phyloP scores from a whole-genome alignment of 1,140 invertebrate genomes.

The Diorhabda elongata region DNA sequence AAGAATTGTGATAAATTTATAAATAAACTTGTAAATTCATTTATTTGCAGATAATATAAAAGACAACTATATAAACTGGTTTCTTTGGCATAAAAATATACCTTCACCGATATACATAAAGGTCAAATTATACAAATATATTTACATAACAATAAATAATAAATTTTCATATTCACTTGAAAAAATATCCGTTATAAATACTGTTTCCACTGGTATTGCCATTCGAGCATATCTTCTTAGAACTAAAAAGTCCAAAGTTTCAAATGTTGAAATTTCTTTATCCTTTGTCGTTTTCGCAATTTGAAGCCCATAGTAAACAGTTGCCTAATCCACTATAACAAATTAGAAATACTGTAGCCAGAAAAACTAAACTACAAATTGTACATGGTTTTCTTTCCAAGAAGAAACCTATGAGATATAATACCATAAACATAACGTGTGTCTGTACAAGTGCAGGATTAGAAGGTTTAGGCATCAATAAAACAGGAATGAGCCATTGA shows the following conservation, averaged over 20 bases:
- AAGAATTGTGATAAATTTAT: no score
- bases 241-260: slow-evolving; percentile 7
- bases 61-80: background rate
- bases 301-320: slow-evolving; percentile 85
- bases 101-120: background rate
- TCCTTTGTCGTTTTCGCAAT: slow-evolving; percentile 66
- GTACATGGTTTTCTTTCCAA: slow-evolving; percentile 94
- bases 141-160: slow-evolving; percentile 21
- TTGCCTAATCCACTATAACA: slow-evolving; percentile 95
- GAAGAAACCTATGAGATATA: slow-evolving; percentile 91
- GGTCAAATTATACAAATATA: slow-evolving; percentile 17
- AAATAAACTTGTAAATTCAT: background rate
- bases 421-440: slow-evolving; percentile 93
- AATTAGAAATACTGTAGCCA: slow-evolving; percentile 86
- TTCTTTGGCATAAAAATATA: slow-evolving; percentile 21
- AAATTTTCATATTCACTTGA: slow-evolving; percentile 1
- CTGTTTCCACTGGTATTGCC: background rate
- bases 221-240: background rate
- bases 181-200: slow-evolving; percentile 2
- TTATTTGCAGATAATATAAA: slow-evolving; percentile 3
- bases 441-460: slow-evolving; percentile 93
- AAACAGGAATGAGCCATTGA: slow-evolving; percentile 95
- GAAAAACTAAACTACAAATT: slow-evolving; percentile 90
- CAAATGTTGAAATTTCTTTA: slow-evolving; percentile 24
- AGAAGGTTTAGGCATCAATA: slow-evolving; percentile 93